Percentiles rank a stretch among this genome's conserved stretches.
These are phyloP conservation scores for Heteromormyrus szaboi DNA, from an alignment of 2,797 vertebrate species.

Conservation along the genomic window DNA sequence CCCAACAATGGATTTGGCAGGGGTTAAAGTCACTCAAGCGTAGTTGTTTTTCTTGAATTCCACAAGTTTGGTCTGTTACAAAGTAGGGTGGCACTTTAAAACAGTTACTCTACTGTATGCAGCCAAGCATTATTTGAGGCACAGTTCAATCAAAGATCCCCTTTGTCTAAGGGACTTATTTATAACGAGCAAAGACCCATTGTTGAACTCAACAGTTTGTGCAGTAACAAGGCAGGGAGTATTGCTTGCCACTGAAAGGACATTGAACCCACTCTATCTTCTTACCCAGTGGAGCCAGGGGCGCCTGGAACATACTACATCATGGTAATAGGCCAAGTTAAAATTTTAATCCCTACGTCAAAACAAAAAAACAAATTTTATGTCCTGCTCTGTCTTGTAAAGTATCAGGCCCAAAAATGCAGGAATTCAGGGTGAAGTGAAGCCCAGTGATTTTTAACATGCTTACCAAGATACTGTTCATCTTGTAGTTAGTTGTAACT, in stretches of 20 bases:
- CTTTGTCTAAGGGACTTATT: background rate
- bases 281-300: background rate
- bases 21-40: background rate
- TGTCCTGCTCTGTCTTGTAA: background rate
- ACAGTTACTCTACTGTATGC: background rate
- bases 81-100: background rate
- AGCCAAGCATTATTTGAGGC: background rate
- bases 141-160: background rate
- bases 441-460: background rate
- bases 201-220: background rate
- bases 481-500: background rate
- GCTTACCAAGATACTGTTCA: background rate
- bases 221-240: background rate
- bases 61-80: background rate
- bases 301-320: background rate
- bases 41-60: background rate
- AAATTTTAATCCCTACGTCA: background rate
- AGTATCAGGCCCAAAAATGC: background rate
- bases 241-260: background rate
- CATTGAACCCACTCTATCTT: background rate
- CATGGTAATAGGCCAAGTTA: background rate
- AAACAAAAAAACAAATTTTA: background rate
- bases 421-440: background rate
- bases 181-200: constrained; percentile 8
- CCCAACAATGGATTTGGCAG: background rate